Percentiles rank a stretch among this genome's conserved stretches.
Evolutionary conservation across 2,113 vertebrate genomes (phyloP).

Genomic region (Saccopteryx leptura): DNA sequence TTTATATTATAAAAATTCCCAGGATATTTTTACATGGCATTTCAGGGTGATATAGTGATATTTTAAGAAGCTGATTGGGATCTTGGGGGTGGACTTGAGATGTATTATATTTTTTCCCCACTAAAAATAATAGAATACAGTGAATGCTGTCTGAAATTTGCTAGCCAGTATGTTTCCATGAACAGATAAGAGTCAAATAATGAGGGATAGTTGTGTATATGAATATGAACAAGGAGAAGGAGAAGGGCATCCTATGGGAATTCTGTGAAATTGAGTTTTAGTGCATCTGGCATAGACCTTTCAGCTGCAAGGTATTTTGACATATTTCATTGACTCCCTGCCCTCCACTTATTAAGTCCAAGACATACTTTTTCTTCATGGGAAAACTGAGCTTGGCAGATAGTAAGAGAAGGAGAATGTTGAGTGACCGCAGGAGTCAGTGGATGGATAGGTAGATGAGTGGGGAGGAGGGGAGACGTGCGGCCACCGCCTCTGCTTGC

Average conservation of each 20-base stretch:
- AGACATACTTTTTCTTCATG: neutral
- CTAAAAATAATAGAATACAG: neutral
- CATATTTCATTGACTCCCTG: neutral
- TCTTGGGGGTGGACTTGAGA: neutral
- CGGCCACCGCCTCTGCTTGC: neutral
- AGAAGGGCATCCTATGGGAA: neutral
- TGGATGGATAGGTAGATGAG: neutral
- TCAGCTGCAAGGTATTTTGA: neutral
- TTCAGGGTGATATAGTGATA: neutral
- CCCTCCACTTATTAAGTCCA: neutral
- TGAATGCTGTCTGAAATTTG: neutral
- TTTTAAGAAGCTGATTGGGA: neutral
- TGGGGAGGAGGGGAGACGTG: neutral
- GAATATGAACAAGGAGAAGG: neutral
- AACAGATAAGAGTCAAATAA: neutral
- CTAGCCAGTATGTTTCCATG: neutral
- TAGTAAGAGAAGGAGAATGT: neutral
- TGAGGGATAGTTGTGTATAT: neutral
- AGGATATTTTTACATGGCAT: neutral
- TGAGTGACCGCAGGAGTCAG: neutral
- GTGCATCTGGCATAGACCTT: neutral
- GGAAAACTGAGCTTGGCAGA: constrained; percentile 2
- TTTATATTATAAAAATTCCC: neutral
- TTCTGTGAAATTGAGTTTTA: neutral
- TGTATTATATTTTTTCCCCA: neutral